These are phyloP conservation scores for Imbricaverruca yamaguchii DNA, from an alignment of 2,888 invertebrate genomes.

Conservation along the genomic window DNA sequence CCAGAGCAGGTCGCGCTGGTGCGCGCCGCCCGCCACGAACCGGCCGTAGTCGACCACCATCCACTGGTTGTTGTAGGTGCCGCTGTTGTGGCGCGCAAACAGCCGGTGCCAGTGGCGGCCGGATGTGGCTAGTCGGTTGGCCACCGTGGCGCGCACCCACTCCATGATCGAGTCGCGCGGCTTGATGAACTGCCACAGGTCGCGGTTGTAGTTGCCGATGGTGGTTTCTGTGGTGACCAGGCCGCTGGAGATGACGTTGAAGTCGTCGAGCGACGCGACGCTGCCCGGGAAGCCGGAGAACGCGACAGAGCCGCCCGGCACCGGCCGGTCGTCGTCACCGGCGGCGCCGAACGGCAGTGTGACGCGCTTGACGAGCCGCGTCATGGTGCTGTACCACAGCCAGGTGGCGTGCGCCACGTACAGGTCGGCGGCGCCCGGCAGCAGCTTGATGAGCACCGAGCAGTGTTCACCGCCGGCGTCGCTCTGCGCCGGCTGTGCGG, in stretches of 20 bases:
- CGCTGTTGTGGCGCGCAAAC: constrained; percentile 62
- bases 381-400: constrained; percentile 69
- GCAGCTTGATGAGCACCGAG: constrained; percentile 57
- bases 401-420: constrained; percentile 72
- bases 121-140: constrained; percentile 66
- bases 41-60: constrained; percentile 64
- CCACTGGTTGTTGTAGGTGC: constrained; percentile 82
- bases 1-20: constrained; percentile 42
- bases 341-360: constrained; percentile 62
- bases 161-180: background rate
- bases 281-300: constrained; percentile 80
- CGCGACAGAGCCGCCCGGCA: constrained; percentile 57
- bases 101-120: constrained; percentile 64
- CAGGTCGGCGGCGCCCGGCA: constrained; percentile 51
- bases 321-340: constrained; percentile 37
- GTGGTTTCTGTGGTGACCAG: constrained; percentile 67
- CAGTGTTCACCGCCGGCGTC: constrained; percentile 48
- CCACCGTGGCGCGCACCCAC: constrained; percentile 61
- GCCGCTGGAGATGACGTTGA: constrained; percentile 57
- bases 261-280: constrained; percentile 72
- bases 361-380: constrained; percentile 73
- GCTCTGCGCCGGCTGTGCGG: background rate
- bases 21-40: constrained; percentile 24
- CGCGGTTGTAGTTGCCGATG: constrained; percentile 61
- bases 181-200: constrained; percentile 52